Evolutionary conservation across 2,113 vertebrate species (phyloP).

Genomic region (Trichechus manatus): DNA sequence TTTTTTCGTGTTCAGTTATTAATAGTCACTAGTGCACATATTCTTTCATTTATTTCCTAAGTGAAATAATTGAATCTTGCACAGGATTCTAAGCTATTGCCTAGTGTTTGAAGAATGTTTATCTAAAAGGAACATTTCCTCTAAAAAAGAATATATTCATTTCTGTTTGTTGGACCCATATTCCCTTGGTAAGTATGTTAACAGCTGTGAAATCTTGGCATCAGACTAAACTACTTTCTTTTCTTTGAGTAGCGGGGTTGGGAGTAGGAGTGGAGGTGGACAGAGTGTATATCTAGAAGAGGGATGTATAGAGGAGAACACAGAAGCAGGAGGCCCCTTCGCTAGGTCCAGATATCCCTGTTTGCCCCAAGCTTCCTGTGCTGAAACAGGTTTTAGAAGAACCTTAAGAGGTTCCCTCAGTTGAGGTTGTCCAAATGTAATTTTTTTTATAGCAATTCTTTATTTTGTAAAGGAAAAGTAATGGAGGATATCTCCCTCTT

Average conservation of each 20-base stretch:
- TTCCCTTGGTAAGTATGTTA: slow-evolving; percentile 34
- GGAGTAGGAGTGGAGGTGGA: too few relatives aligned
- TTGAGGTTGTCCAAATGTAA: not conserved
- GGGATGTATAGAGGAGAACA: not conserved
- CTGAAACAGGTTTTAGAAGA: not conserved
- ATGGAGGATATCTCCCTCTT: not conserved
- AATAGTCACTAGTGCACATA: slow-evolving; percentile 9
- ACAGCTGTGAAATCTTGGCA: not conserved
- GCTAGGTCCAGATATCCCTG: not conserved
- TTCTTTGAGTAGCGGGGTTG: not conserved
- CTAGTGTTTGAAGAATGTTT: slow-evolving; percentile 30
- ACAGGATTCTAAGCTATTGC: not conserved
- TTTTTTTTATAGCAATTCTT: not conserved
- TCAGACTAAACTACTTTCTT: not conserved
- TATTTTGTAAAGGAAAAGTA: slow-evolving; percentile 24
- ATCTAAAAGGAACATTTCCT: not conserved
- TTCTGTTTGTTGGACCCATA: not conserved
- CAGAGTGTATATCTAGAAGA: not conserved
- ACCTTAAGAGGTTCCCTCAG: not conserved
- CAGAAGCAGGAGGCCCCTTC: not conserved
- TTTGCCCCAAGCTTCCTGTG: not conserved
- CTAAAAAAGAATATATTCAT: not conserved
- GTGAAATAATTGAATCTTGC: slow-evolving; percentile 41
- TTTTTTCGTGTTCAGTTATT: slow-evolving; percentile 66
- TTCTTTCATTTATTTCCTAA: slow-evolving; percentile 60